Conservation (phyloP, 2,113 vertebrate genomes). For the Ammodytes marinus region DNA sequence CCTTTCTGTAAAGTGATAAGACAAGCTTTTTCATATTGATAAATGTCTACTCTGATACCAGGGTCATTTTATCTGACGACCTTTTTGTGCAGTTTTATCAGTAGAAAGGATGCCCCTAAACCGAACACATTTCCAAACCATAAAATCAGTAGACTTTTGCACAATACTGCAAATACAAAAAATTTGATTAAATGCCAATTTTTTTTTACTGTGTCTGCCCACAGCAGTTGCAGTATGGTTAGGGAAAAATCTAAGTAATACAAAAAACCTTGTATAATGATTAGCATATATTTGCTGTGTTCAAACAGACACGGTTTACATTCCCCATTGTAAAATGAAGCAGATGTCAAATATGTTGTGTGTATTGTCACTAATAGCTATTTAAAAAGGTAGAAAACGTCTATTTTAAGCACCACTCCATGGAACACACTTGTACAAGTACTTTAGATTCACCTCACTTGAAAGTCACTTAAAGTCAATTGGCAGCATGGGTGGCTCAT, state of each 20-base stretch:
- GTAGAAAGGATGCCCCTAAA: background rate
- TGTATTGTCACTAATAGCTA: background rate
- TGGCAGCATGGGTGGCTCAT: background rate
- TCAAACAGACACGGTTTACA: background rate
- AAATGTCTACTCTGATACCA: slow-evolving; percentile 19
- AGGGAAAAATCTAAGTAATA: background rate
- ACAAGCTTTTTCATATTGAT: slow-evolving; percentile 25
- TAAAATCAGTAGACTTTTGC: background rate
- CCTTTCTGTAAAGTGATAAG: slow-evolving; percentile 48
- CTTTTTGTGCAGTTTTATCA: background rate
- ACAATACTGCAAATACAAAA: background rate
- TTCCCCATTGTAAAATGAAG: background rate
- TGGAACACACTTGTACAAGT: background rate
- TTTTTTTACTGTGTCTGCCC: background rate
- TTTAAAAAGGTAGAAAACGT: background rate
- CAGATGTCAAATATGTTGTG: slow-evolving; percentile 3
- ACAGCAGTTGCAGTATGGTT: background rate
- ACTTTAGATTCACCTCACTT: slow-evolving; percentile 16
- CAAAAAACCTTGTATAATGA: no score
- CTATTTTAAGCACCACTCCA: slow-evolving; percentile 19
- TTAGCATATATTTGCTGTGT: background rate
- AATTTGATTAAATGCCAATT: background rate
- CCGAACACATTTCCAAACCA: background rate
- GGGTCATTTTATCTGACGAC: no score
- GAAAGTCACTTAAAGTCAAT: slow-evolving; percentile 9